A percentile compares a stretch with the other conserved stretches of the same genome.
Evolutionary conservation across 2,797 vertebrate species (phyloP).

Genomic region (Gymnothorax javanicus): DNA sequence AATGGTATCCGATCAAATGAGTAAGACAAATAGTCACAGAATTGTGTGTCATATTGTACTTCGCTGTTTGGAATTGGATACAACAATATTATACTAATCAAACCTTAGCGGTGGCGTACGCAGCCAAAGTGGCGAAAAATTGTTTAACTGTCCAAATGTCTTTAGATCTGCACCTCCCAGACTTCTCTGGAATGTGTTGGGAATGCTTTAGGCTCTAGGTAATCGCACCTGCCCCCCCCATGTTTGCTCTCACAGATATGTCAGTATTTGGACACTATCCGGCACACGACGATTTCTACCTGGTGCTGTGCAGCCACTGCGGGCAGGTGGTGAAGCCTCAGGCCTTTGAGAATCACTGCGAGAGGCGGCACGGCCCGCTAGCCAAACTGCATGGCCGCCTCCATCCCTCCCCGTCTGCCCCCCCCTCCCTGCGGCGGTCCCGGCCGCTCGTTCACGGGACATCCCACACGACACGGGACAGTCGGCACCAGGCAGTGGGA

Average conservation of each 20-base stretch:
- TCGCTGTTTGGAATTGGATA: too few relatives aligned
- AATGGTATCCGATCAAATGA: too few relatives aligned
- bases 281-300: slow-evolving; percentile 90
- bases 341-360: slow-evolving; percentile 93
- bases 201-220: not conserved
- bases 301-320: slow-evolving; percentile 94
- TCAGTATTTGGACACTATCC: slow-evolving; percentile 93
- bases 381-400: slow-evolving; percentile 81
- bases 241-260: slow-evolving; percentile 78
- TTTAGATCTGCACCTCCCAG: not conserved
- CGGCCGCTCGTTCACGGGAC: slow-evolving; percentile 74
- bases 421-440: slow-evolving; percentile 74
- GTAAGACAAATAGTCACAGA: too few relatives aligned
- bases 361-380: slow-evolving; percentile 86
- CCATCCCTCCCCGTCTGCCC: slow-evolving; percentile 68
- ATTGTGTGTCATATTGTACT: too few relatives aligned
- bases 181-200: not conserved
- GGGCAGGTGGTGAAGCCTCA: slow-evolving; percentile 94
- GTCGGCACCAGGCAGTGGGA: slow-evolving; percentile 57
- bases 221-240: slow-evolving; percentile 2
- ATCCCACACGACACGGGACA: slow-evolving; percentile 68
- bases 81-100: too few relatives aligned
- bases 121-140: too few relatives aligned
- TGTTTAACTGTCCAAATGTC: too few relatives aligned
- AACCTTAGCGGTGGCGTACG: too few relatives aligned